Percentiles rank a stretch among this genome's conserved stretches.
These are phyloP conservation scores for Semaprochilodus insignis DNA, from an alignment of 2,797 vertebrate genomes.

Conservation along the genomic window DNA sequence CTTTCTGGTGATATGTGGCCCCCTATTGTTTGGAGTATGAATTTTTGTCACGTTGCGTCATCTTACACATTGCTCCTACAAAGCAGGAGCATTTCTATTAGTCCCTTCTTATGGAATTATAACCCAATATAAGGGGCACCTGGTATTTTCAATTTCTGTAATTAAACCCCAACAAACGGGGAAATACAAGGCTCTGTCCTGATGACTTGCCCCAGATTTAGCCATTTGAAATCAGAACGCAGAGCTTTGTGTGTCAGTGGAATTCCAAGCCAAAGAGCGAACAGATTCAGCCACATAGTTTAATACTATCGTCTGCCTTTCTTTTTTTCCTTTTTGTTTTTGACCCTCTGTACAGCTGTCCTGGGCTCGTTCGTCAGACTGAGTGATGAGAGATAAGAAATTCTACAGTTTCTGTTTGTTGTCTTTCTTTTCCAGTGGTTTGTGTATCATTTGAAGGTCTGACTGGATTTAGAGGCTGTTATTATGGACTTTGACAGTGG, in stretches of 20 bases:
- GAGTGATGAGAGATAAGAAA: neutral
- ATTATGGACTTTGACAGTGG: neutral
- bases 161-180: no score
- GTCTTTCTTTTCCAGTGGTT: slow-evolving; percentile 1
- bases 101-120: no score
- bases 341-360: neutral
- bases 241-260: neutral
- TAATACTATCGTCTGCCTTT: neutral
- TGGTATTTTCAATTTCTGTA: no score
- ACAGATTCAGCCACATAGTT: slow-evolving; percentile 11
- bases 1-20: no score
- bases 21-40: no score
- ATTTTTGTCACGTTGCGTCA: no score
- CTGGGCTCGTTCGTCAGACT: neutral
- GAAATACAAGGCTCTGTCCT: no score
- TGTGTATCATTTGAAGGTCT: slow-evolving; percentile 1
- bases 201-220: no score
- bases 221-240: neutral
- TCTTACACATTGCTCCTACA: no score
- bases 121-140: neutral
- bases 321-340: neutral
- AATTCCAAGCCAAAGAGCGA: neutral
- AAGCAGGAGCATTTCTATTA: no score
- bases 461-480: neutral
- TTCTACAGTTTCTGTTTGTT: neutral